Evolutionary conservation across 2,797 vertebrate species (phyloP), one percentile per base, ranked within the genome.

Genomic region (Peromyscus eremicus): DNA sequence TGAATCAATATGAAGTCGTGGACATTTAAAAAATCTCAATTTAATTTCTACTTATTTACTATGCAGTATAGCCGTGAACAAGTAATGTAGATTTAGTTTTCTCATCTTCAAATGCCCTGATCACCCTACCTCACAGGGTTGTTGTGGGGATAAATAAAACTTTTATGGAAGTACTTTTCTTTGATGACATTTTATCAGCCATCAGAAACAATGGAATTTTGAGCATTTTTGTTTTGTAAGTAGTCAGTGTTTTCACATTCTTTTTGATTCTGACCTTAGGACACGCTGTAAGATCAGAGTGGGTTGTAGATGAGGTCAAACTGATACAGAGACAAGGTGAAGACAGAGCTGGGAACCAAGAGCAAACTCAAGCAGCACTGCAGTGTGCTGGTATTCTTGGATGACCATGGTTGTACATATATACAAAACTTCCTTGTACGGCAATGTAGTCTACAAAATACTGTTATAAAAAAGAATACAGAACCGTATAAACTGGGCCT

Each of bases 71-170:
- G 97, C 97, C 86, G 83, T 98, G 97, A 97, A 97, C 97, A 97
- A 98, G 97, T 97, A 97, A 97, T 98, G 97, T 97, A 97, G 97
- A 97, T 88, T 96, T 97, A 97, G 98, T 96, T 98, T 97, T 96
- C 95, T 97, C 97, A 98, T 98, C 91, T 97, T 96, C 91, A 90
- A 97, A 97, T 96, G 95, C 97, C 96, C 97, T 97, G 84, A 90
- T 97, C 95, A 96, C 97, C 97, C 98, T 97, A 98, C 97, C 97
- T 98, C 98, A 98, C 97, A 98, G 97, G 97, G 97, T 95, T 97
- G 97, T 97, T 98, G 97, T 98, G 97, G 92, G 97, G 97, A 96
- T 93, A 97, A 98, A 98, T 98, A 98, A 98, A 98, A 98, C 94
- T 98, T 98, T 98, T 97, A 98, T 97, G 97, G 91, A 97, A 97